phyloP scores from a whole-genome alignment of 2,888 invertebrate genomes.

The Eucera pruinosa region DNA sequence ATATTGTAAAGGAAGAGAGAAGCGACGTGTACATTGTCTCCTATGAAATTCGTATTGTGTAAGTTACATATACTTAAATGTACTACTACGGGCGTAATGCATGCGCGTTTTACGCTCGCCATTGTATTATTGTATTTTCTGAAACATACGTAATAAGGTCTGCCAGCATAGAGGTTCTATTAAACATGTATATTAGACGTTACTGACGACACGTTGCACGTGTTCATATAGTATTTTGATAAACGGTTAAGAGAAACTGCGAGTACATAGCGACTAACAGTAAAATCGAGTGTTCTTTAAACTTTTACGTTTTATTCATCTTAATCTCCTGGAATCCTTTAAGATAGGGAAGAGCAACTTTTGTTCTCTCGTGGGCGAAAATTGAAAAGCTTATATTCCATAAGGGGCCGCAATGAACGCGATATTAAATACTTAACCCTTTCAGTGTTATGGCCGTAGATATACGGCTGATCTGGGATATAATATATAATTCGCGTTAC shows the following conservation, averaged over 20 bases:
- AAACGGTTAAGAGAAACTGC: slow-evolving; percentile 50
- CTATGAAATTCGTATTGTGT: slow-evolving; percentile 22
- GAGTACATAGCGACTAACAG: slow-evolving; percentile 47
- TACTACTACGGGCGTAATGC: slow-evolving; percentile 29
- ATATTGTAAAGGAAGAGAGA: slow-evolving; percentile 24
- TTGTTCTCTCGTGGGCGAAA: too few species aligned
- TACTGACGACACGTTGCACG: slow-evolving; percentile 54
- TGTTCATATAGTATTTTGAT: slow-evolving; percentile 74
- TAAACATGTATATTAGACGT: slow-evolving; percentile 46
- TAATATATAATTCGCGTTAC: too few species aligned
- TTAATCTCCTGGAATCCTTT: background rate
- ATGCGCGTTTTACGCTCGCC: slow-evolving; percentile 46
- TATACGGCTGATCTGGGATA: too few species aligned
- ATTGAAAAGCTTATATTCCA: too few species aligned
- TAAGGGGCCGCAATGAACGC: too few species aligned
- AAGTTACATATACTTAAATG: slow-evolving; percentile 23
- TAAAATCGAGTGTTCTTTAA: slow-evolving; percentile 44
- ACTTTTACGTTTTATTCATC: background rate
- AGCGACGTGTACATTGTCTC: slow-evolving; percentile 35
- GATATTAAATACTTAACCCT: too few species aligned
- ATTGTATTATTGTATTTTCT: slow-evolving; percentile 58
- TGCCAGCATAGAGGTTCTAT: slow-evolving; percentile 49
- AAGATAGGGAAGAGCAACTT: too few species aligned
- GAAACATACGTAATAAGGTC: slow-evolving; percentile 22
- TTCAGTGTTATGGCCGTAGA: too few species aligned